Percentiles rank a stretch among this genome's conserved stretches.
Evolutionary conservation across 2,113 vertebrate species (phyloP).

Genomic region (Forbesichthys papilliferus): DNA sequence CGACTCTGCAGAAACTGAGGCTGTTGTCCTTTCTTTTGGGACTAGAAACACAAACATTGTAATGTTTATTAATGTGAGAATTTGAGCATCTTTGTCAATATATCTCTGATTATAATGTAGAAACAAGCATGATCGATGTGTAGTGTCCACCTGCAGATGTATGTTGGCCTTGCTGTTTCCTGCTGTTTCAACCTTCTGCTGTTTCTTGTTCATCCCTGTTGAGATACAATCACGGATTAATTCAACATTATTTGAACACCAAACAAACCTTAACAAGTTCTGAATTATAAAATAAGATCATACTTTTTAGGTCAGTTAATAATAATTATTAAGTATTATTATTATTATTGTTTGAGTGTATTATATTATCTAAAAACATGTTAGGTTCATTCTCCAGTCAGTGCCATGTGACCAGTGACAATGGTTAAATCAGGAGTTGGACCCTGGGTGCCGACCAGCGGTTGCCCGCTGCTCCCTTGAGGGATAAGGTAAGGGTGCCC

Average conservation of each 20-base stretch:
- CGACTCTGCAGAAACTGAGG: constrained; percentile 91
- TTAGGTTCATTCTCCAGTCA: too few species aligned
- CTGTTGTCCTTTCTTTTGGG: constrained; percentile 89
- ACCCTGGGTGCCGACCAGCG: too few species aligned
- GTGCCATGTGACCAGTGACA: too few species aligned
- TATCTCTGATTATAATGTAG: neutral
- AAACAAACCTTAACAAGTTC: neutral
- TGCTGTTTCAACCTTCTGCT: constrained; percentile 86
- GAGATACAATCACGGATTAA: neutral
- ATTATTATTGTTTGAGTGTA: too few species aligned
- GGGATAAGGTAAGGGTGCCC: too few species aligned
- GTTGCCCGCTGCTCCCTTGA: too few species aligned
- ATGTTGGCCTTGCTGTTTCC: constrained; percentile 83
- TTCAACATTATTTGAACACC: neutral
- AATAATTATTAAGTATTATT: too few species aligned
- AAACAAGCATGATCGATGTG: neutral
- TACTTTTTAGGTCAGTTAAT: too few species aligned
- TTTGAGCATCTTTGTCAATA: neutral
- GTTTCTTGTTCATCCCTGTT: constrained; percentile 91
- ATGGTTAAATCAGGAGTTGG: too few species aligned
- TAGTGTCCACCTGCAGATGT: constrained; percentile 78
- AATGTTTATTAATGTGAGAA: neutral
- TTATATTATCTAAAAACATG: too few species aligned
- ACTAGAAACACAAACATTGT: constrained; percentile 60
- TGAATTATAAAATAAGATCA: too few species aligned